Percentiles rank a stretch among this genome's conserved stretches.
Evolutionary conservation across 2,113 vertebrate species (phyloP).

Genomic region (Esox niger): DNA sequence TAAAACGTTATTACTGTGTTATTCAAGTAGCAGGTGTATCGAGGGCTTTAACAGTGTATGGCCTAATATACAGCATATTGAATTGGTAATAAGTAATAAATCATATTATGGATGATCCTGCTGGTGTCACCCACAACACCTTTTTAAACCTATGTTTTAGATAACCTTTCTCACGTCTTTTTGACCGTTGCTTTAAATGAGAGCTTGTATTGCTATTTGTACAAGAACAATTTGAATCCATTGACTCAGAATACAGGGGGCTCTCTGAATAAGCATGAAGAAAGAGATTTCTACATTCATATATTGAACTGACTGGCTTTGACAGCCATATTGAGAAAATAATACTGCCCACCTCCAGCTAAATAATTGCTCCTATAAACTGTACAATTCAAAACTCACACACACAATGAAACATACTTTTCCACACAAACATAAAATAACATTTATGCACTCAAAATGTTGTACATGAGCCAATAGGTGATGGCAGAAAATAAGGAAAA

Average conservation of each 20-base stretch:
- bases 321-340: background rate
- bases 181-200: background rate
- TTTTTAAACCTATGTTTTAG: background rate
- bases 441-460: background rate
- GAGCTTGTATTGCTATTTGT: conserved; percentile 18
- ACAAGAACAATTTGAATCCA: background rate
- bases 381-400: conserved; percentile 1
- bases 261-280: conserved; percentile 3
- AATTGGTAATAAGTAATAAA: background rate
- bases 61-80: background rate
- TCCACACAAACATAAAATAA: background rate
- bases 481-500: conserved; percentile 63
- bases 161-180: background rate
- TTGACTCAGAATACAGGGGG: conserved; percentile 39
- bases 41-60: background rate
- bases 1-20: too few relatives aligned
- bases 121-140: too few relatives aligned
- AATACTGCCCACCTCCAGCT: background rate
- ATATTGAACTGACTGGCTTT: conserved; percentile 13
- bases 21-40: background rate
- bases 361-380: background rate
- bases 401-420: background rate
- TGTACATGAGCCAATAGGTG: conserved; percentile 48
- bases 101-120: background rate
- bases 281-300: conserved; percentile 59